Evolutionary conservation across 2,888 invertebrate species (phyloP).

Genomic region (Arge pagana): DNA sequence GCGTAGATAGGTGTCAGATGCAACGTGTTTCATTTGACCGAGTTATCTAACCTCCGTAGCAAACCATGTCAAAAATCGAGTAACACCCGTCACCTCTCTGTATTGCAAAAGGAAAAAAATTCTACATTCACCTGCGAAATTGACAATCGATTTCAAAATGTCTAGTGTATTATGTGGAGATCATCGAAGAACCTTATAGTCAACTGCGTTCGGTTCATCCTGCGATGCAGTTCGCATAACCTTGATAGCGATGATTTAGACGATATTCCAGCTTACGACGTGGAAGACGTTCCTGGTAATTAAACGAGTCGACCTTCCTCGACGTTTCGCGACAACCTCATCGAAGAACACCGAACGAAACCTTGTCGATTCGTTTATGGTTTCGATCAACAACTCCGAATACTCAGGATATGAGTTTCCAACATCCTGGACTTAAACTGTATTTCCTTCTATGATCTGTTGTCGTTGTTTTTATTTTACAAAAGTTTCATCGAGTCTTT

Average conservation of each 20-base stretch:
- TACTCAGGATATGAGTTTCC: too few relatives aligned
- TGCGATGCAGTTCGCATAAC: constrained; percentile 36
- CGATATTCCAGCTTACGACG: constrained; percentile 39
- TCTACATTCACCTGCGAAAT: not conserved
- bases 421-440: too few relatives aligned
- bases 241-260: constrained; percentile 36
- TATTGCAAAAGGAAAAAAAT: not conserved
- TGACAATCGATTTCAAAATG: constrained; percentile 35
- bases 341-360: too few relatives aligned
- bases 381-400: too few relatives aligned
- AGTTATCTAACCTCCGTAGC: not conserved
- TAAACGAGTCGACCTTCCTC: too few relatives aligned
- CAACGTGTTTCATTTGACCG: not conserved
- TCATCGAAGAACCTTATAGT: constrained; percentile 36
- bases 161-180: constrained; percentile 40
- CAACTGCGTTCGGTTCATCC: constrained; percentile 36
- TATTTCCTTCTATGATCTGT: too few relatives aligned
- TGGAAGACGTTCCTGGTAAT: constrained; percentile 41
- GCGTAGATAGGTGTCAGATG: not conserved
- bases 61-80: not conserved
- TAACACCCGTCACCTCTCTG: not conserved
- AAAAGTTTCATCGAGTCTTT: too few relatives aligned
- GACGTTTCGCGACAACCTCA: too few relatives aligned
- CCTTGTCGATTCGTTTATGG: too few relatives aligned
- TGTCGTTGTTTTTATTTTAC: too few relatives aligned